These are phyloP conservation scores for Amphimallon solstitiale DNA, from an alignment of 2,888 invertebrate genomes.

Conservation along the genomic window DNA sequence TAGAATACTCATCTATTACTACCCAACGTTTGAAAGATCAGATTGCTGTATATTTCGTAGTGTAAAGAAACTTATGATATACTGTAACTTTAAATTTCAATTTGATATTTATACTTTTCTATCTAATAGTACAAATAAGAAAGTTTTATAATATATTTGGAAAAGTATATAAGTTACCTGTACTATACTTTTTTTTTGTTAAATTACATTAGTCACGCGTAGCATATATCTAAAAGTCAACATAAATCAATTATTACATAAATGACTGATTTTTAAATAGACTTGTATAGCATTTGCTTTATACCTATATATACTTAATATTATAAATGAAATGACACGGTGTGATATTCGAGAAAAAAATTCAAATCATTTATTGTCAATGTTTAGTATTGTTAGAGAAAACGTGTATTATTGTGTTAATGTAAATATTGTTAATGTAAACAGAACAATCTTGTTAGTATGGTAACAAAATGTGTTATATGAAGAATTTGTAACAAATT, in stretches of 20 bases:
- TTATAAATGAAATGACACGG: conserved; percentile 26
- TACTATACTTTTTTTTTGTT: neutral
- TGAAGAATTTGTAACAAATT: neutral
- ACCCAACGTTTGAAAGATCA: too few species aligned
- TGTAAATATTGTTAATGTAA: conserved; percentile 17
- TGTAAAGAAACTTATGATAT: too few species aligned
- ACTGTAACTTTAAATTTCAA: too few species aligned
- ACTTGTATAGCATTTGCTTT: conserved; percentile 9
- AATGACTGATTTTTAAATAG: conserved; percentile 34
- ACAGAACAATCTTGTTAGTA: neutral
- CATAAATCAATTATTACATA: conserved; percentile 22
- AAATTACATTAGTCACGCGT: neutral
- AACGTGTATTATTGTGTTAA: conserved; percentile 13
- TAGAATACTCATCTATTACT: too few species aligned
- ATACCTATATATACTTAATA: neutral
- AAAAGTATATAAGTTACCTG: neutral
- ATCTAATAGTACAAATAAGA: conserved; percentile 19
- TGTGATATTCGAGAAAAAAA: conserved; percentile 26
- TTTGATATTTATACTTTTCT: neutral
- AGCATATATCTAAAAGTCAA: conserved; percentile 21
- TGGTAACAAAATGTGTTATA: neutral
- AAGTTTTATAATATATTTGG: neutral
- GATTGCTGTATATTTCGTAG: too few species aligned
- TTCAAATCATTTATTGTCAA: conserved; percentile 15
- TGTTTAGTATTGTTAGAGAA: conserved; percentile 1